phyloP scores from a whole-genome alignment of 2,797 vertebrate genomes.

The Pseudochromis fuscus region DNA sequence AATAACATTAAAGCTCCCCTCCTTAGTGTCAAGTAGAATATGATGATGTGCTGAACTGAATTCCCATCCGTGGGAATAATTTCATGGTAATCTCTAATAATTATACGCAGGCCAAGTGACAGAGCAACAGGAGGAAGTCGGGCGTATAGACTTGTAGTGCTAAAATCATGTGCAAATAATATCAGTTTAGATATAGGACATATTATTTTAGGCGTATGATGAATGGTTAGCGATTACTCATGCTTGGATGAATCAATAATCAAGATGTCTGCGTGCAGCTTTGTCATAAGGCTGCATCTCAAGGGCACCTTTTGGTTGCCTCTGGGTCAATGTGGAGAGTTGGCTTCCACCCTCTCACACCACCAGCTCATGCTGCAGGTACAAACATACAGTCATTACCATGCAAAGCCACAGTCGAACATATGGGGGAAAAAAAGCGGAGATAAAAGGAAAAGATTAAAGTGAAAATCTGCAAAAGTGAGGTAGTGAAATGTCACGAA shows the following conservation, averaged over 20 bases:
- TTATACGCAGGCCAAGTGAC: constrained; percentile 63
- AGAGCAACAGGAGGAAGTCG: constrained; percentile 30
- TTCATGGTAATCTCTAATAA: constrained; percentile 73
- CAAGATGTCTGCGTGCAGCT: not conserved
- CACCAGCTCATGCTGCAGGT: constrained; percentile 28
- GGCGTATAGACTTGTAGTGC: constrained; percentile 11
- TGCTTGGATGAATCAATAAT: not conserved
- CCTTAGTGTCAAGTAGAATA: constrained; percentile 64
- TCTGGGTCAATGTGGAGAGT: not conserved
- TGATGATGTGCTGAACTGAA: constrained; percentile 59
- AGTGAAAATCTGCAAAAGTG: constrained; percentile 11
- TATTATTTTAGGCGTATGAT: not conserved
- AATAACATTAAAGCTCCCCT: constrained; percentile 68
- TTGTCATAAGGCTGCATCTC: constrained; percentile 32
- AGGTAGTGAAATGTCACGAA: constrained; percentile 4
- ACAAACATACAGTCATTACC: not conserved
- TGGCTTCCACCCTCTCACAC: constrained; percentile 15
- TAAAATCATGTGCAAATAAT: constrained; percentile 9
- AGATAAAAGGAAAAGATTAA: constrained; percentile 21
- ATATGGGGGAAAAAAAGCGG: not conserved
- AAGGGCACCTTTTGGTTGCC: constrained; percentile 42
- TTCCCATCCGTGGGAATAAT: constrained; percentile 70
- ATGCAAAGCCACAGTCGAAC: not conserved
- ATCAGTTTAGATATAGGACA: not conserved
- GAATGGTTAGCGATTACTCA: not conserved